Evolutionary conservation across 2,797 vertebrate genomes (phyloP), one percentile per base, ranked within the genome.

Genomic region (Philypnodon macrostomus): DNA sequence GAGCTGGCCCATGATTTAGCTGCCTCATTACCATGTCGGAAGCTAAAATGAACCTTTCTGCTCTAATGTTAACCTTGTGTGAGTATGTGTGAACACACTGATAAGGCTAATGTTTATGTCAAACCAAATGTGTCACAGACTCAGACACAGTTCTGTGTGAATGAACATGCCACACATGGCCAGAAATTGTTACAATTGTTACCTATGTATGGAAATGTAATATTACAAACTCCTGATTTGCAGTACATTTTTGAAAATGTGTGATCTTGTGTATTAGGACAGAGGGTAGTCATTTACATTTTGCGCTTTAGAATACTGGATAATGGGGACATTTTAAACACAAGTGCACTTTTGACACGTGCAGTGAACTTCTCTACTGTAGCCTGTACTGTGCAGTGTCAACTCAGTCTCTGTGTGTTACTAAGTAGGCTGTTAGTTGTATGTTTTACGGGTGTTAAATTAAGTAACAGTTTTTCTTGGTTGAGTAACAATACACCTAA

Each of bases 11-110:
- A 64, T 85, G 73, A 87, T 88, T 88, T 87, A 86, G 77, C 67
- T 75, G 75, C 67, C 85, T 86, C 79, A 86, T 88, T 89, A 89
- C 82, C 72, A 84, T 85, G 80, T 84, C 78, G 55, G 84, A 81
- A 82, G 75, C 72, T 75, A 81, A 81, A 87, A 86, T 85, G 79
- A 88, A 86, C 81, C 83, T 88, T 86, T 85, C 66, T 81, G 72
- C 47, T 79, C 65, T 67, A 79, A 72, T 71, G 70, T 84, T 88
- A 85, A 84, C 75, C 87, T 82, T 86, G 66, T 75, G 34, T 21
- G 14, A 13, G 51, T 31, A 55, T 58, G 58, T 65, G 41, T 57
- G 47, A 38, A 13, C 27, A 34, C 19, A 54, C 13, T 36, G 41
- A 44, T 63, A 45, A 55, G 47, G 60, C 66, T 44, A 50, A 58